phyloP scores from a whole-genome alignment of 2,888 invertebrate species.

The Chydorus sphaericus region DNA sequence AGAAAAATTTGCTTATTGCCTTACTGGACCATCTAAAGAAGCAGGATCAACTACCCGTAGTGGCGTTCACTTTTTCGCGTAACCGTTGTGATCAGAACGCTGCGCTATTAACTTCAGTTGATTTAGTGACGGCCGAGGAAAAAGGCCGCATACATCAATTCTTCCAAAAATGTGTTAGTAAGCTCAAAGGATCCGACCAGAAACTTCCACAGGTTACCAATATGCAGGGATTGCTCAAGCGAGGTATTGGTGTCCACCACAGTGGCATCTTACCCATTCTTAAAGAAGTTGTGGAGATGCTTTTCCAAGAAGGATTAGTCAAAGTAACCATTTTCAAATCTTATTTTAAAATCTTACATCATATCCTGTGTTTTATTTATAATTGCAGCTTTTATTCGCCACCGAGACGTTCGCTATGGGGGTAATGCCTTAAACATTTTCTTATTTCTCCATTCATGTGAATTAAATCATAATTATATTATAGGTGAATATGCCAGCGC shows the following conservation, averaged over 20 bases:
- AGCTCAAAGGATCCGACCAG: constrained; percentile 71
- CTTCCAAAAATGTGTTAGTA: constrained; percentile 66
- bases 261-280: constrained; percentile 94
- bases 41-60: constrained; percentile 75
- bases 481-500: constrained; percentile 98
- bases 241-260: constrained; percentile 94
- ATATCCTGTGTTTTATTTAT: constrained; percentile 14
- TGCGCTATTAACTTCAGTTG: constrained; percentile 41
- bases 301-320: constrained; percentile 84
- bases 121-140: constrained; percentile 70
- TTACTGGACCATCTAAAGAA: constrained; percentile 67
- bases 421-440: too few relatives aligned
- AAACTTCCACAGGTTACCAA: constrained; percentile 69
- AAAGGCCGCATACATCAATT: constrained; percentile 71
- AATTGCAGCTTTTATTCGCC: constrained; percentile 73
- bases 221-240: constrained; percentile 52
- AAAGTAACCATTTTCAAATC: constrained; percentile 37
- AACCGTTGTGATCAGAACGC: constrained; percentile 61
- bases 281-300: constrained; percentile 97
- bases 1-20: constrained; percentile 66
- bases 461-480: too few relatives aligned
- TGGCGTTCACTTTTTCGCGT: constrained; percentile 83
- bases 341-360: background rate
- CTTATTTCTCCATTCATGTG: too few relatives aligned
- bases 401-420: constrained; percentile 99